Evolutionary conservation across 2,113 vertebrate genomes (phyloP).

Genomic region (Poeciliopsis occidentalis): DNA sequence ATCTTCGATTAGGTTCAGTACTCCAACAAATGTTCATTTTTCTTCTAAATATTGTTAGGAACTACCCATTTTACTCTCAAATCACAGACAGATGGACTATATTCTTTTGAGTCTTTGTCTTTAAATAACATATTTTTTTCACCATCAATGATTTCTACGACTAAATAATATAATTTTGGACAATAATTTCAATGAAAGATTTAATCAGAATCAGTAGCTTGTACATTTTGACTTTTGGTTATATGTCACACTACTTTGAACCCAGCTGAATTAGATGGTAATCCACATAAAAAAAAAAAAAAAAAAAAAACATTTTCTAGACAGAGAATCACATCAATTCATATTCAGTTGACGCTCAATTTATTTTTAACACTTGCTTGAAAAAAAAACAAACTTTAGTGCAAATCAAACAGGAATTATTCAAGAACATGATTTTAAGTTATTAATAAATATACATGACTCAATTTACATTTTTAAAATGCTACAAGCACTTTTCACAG

Average conservation of each 20-base stretch:
- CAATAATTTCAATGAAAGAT: neutral
- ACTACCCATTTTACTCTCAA: neutral
- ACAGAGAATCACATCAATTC: conserved; percentile 15
- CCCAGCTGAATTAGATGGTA: neutral
- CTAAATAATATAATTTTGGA: neutral
- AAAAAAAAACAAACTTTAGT: conserved; percentile 71
- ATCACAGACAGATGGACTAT: neutral
- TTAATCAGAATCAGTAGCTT: neutral
- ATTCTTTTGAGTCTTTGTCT: neutral
- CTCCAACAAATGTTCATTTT: neutral
- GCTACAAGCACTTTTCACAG: conserved; percentile 91
- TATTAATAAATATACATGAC: conserved; percentile 92
- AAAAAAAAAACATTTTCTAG: neutral
- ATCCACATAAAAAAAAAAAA: neutral
- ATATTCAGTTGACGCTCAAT: conserved; percentile 69
- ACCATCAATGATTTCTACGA: neutral
- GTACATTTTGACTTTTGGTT: neutral
- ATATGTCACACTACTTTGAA: neutral
- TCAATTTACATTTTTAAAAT: conserved; percentile 86
- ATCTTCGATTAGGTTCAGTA: neutral
- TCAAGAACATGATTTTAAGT: conserved; percentile 87
- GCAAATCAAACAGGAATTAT: conserved; percentile 88
- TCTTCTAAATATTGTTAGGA: neutral
- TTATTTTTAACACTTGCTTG: conserved; percentile 82
- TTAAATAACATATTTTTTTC: neutral